Conservation (phyloP, 2,113 vertebrate genomes). For the Tympanuchus pallidicinctus region DNA sequence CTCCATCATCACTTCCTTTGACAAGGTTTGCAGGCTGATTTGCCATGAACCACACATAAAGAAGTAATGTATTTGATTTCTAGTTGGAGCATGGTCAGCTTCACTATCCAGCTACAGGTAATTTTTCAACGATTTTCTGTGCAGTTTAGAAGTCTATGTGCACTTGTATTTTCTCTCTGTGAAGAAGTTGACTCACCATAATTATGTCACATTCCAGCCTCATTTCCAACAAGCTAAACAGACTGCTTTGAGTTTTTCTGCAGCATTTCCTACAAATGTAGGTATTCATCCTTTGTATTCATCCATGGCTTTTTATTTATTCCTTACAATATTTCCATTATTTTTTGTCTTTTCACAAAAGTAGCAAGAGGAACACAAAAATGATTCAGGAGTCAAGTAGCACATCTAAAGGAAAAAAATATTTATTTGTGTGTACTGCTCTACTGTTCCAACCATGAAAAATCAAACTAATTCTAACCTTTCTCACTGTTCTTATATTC, state of each 20-base stretch:
- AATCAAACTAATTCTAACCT: not conserved
- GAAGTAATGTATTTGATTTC: not conserved
- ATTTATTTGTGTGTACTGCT: not conserved
- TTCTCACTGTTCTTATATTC: not conserved
- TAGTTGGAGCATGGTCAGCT: not conserved
- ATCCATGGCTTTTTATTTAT: not conserved
- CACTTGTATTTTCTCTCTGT: not conserved
- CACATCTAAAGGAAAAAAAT: not conserved
- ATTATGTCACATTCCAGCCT: not conserved
- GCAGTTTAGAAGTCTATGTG: not conserved
- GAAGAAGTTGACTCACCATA: not conserved
- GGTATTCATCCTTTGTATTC: not conserved
- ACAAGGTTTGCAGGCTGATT: fast-evolving
- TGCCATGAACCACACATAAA: not conserved
- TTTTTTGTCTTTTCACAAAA: not conserved
- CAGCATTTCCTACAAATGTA: not conserved
- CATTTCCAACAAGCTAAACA: not conserved
- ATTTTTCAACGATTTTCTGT: not conserved
- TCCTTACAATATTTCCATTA: not conserved
- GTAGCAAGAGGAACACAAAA: not conserved
- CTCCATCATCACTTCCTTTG: not conserved
- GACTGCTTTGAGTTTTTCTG: not conserved
- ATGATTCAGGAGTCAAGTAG: not conserved
- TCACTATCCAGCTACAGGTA: not conserved
- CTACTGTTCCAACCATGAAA: not conserved